These are phyloP conservation scores for Apostichopus leukothele DNA, from an alignment of 53 echinoderm and acorn worm species.

Conservation along the genomic window DNA sequence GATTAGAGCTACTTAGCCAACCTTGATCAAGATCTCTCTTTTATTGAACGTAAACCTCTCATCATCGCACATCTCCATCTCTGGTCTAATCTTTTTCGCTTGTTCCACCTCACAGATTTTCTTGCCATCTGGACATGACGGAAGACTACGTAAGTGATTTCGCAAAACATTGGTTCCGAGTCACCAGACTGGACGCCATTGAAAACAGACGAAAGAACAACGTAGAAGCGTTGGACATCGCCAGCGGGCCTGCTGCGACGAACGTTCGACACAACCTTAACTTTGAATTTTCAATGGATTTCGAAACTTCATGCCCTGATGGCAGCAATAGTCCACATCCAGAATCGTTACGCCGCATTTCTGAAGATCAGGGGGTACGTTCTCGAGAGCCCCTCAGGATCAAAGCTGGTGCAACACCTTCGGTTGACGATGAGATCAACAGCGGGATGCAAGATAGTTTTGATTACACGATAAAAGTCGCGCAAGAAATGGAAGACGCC, in stretches of 20 bases:
- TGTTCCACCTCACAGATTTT: slow-evolving; percentile 52
- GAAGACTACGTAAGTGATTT: slow-evolving; percentile 61
- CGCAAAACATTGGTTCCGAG: slow-evolving; percentile 63
- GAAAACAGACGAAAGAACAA: slow-evolving; percentile 5
- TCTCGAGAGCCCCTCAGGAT: not conserved
- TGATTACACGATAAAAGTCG: slow-evolving; percentile 67
- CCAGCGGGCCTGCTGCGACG: slow-evolving; percentile 29
- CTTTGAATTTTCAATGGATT: slow-evolving; percentile 71
- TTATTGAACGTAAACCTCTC: too few relatives aligned
- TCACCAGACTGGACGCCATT: not conserved
- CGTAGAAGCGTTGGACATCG: slow-evolving; percentile 70
- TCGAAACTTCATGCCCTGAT: slow-evolving; percentile 12
- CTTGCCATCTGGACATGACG: slow-evolving; percentile 65
- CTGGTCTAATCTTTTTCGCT: not conserved
- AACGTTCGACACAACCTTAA: slow-evolving; percentile 57
- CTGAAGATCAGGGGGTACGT: not conserved
- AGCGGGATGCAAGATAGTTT: slow-evolving; percentile 54
- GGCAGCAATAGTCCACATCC: slow-evolving; percentile 15
- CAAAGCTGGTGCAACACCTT: not conserved
- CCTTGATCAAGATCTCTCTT: too few relatives aligned
- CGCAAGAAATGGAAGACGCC: slow-evolving; percentile 70
- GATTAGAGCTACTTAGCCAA: too few relatives aligned
- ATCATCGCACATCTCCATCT: too few relatives aligned
- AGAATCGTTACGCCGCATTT: not conserved
- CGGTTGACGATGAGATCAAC: not conserved